Percentiles rank a stretch among this genome's conserved stretches.
These are phyloP conservation scores for Pheosia tremula DNA, from an alignment of 2,888 invertebrate genomes.

Conservation along the genomic window DNA sequence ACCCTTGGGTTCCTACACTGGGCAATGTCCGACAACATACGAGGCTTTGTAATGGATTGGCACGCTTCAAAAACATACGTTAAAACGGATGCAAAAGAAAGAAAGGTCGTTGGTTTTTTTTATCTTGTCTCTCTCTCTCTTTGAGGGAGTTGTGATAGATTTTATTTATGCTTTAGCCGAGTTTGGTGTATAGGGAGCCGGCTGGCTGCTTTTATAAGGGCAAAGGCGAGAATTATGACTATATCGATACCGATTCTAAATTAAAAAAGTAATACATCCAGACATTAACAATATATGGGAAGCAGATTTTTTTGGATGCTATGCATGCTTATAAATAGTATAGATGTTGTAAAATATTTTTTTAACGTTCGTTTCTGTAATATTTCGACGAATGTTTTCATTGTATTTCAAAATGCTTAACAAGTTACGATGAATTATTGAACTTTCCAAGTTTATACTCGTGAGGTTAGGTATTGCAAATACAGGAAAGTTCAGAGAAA, in stretches of 20 bases:
- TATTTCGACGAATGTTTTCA: neutral
- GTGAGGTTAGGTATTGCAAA: neutral
- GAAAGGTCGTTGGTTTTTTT: neutral
- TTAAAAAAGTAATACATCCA: too few relatives aligned
- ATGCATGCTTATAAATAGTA: too few relatives aligned
- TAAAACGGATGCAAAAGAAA: neutral
- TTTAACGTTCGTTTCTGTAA: neutral
- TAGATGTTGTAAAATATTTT: neutral
- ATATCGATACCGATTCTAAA: too few relatives aligned
- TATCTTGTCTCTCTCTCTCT: too few relatives aligned
- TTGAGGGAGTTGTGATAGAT: too few relatives aligned
- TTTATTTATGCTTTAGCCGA: too few relatives aligned
- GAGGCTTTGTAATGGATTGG: neutral
- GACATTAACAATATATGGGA: too few relatives aligned
- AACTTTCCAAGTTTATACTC: neutral
- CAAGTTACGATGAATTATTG: constrained; percentile 4
- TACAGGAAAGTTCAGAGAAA: neutral
- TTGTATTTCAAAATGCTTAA: neutral
- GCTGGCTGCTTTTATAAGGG: too few relatives aligned
- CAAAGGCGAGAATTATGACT: too few relatives aligned
- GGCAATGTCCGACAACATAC: constrained; percentile 9
- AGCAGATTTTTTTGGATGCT: too few relatives aligned
- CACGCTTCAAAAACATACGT: neutral
- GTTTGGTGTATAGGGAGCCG: too few relatives aligned
- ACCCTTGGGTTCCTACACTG: constrained; percentile 29